A percentile compares a stretch with the other conserved stretches of the same genome.
phyloP scores from a whole-genome alignment of 1,140 invertebrate species.

The Charaxes varanes region DNA sequence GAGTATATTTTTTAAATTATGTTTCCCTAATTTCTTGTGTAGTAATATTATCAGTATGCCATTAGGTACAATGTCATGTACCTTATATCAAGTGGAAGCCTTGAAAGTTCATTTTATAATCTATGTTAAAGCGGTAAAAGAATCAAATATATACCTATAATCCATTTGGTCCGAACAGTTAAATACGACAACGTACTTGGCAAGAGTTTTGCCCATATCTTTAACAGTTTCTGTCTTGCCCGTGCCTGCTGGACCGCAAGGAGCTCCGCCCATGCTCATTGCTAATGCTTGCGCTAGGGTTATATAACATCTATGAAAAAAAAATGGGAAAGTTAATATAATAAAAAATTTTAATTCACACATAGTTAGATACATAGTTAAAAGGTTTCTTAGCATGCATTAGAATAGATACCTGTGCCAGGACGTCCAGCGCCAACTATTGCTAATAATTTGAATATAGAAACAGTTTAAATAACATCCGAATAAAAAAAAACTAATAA shows the following conservation, averaged over 20 bases:
- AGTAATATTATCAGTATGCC: too few relatives aligned
- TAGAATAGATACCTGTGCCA: too few relatives aligned
- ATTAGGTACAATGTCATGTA: too few relatives aligned
- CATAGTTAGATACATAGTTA: too few relatives aligned
- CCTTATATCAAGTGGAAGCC: too few relatives aligned
- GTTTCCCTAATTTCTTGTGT: too few relatives aligned
- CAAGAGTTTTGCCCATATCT: slow-evolving; percentile 98
- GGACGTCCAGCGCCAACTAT: too few relatives aligned
- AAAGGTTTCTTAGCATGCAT: too few relatives aligned
- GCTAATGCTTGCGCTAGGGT: slow-evolving; percentile 95
- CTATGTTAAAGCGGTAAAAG: background rate
- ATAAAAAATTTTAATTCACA: slow-evolving; percentile 2
- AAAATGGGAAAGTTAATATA: background rate
- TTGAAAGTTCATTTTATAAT: too few relatives aligned
- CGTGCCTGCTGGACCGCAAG: slow-evolving; percentile 95
- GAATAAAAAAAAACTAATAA: too few relatives aligned
- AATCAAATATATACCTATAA: slow-evolving; percentile 80
- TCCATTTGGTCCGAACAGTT: slow-evolving; percentile 99
- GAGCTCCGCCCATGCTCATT: slow-evolving; percentile 97
- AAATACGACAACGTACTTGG: slow-evolving; percentile 98
- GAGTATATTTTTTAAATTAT: slow-evolving; percentile 5
- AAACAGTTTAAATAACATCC: too few relatives aligned
- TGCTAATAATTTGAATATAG: too few relatives aligned
- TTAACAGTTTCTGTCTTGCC: slow-evolving; percentile 98
- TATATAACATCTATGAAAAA: slow-evolving; percentile 89